These are phyloP conservation scores for Arenaria interpres DNA, from an alignment of 2,113 vertebrate genomes.

Conservation along the genomic window DNA sequence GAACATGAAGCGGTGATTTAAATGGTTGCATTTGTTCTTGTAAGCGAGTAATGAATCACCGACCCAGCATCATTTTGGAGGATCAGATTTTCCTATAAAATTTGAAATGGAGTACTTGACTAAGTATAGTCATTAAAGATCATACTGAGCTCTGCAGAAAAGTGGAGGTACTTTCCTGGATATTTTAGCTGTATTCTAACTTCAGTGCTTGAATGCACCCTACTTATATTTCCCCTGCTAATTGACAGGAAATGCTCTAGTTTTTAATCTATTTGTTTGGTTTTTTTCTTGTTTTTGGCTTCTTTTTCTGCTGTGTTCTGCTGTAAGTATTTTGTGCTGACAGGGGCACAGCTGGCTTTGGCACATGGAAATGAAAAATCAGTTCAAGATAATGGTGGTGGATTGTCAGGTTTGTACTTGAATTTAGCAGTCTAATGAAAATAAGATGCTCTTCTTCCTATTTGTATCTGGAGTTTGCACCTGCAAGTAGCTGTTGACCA, in stretches of 20 bases:
- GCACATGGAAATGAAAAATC: background rate
- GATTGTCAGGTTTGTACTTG: background rate
- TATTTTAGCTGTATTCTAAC: background rate
- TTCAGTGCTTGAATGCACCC: background rate
- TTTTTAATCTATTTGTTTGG: background rate
- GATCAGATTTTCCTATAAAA: background rate
- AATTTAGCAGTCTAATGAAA: background rate
- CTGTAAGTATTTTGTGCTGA: background rate
- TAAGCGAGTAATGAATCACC: background rate
- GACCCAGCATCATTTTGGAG: background rate
- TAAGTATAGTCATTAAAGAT: background rate
- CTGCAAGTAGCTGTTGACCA: background rate
- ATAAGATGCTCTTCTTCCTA: background rate
- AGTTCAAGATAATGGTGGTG: background rate
- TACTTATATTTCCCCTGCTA: background rate
- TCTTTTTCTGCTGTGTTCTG: background rate
- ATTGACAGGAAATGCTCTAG: background rate
- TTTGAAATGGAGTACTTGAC: background rate
- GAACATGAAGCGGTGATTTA: background rate
- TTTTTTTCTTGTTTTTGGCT: background rate
- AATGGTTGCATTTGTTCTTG: background rate
- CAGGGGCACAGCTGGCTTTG: background rate
- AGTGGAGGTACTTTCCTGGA: background rate
- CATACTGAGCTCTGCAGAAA: background rate
- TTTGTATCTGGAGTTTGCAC: background rate